Evolutionary conservation across 2,797 vertebrate genomes (phyloP), one percentile per base, ranked within the genome.

Genomic region (Acestrorhynchus altus): DNA sequence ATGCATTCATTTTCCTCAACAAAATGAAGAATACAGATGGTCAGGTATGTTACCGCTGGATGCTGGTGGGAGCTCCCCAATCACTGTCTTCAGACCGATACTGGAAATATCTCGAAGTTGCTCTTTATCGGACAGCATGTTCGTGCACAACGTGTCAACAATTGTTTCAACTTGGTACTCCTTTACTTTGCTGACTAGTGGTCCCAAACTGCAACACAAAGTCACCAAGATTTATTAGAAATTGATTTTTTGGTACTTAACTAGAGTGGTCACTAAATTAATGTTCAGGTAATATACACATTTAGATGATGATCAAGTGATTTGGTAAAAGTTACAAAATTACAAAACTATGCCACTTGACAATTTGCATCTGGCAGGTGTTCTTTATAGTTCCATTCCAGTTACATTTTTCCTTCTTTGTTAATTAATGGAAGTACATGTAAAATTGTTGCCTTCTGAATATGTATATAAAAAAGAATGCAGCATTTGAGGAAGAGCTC

Each of bases 131-230:
- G 98, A 99, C 89, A 99, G 94, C 98, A 99, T 99, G 90, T 99
- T 99, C 86, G 98, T 99, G 90, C 98, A 99, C 81, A 99, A 93
- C 0, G 98, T 99, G 91, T 99, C 98, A 84, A 99, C 98, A 87
- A 99, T 99, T 2, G 98, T 99, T 89, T 99, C 98, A 81, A 99
- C 98, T 92, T 99, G 98, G 90, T 99, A 99, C 90, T 99, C 98
- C 91, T 99, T 99, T 87, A 99, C 98, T 91, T 99, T 99, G 88
- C 97, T 98, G 86, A 99, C 98, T 90, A 99, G 94, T 9, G 97
- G 98, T 0, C 98, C 98, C 83, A 99, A 93, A 87, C 98, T 99
- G 90, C 52, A 42, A 80, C 12, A 57, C 44, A 84, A n/a, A 86
- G 86, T 22, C 49, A 61, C 8, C 28, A 35, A 7, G 18, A 31